These are phyloP conservation scores for Torymus auratus DNA, from an alignment of 2,888 invertebrate genomes.

Conservation along the genomic window DNA sequence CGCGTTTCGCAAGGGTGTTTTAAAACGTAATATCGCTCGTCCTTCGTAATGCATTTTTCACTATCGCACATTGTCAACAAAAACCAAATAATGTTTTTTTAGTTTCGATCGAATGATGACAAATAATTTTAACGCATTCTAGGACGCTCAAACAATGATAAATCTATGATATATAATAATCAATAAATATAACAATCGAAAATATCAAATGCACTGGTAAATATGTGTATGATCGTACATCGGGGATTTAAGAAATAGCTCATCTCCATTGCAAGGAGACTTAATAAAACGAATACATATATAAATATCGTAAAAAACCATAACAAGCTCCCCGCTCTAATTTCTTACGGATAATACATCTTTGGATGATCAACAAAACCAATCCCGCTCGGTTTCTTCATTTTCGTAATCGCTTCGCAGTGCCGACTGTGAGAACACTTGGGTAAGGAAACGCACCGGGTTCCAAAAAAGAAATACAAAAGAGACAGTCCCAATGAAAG, in stretches of 20 bases:
- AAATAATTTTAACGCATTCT: conserved; percentile 53
- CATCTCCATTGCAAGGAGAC: conserved; percentile 27
- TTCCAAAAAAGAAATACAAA: conserved; percentile 54
- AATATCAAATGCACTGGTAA: conserved; percentile 69
- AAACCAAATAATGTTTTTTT: conserved; percentile 43
- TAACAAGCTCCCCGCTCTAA: conserved; percentile 58
- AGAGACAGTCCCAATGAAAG: conserved; percentile 40
- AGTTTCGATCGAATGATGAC: conserved; percentile 46
- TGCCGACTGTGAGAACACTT: conserved; percentile 22
- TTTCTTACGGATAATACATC: conserved; percentile 65
- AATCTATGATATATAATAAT: conserved; percentile 68
- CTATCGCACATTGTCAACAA: conserved; percentile 31
- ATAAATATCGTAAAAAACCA: conserved; percentile 63
- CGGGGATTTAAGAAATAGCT: conserved; percentile 36
- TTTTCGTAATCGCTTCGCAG: conserved; percentile 4
- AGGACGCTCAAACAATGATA: conserved; percentile 65
- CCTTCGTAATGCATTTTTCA: conserved; percentile 35
- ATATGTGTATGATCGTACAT: conserved; percentile 50
- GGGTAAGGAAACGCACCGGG: conserved; percentile 28
- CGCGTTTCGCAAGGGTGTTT: conserved; percentile 30
- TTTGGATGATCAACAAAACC: conserved; percentile 71
- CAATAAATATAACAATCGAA: conserved; percentile 70
- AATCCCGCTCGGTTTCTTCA: conserved; percentile 49
- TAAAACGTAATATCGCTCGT: conserved; percentile 36
- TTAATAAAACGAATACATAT: conserved; percentile 54